Conservation (phyloP, 1,140 invertebrate species). For the Caenorhabditis elegans region DNA sequence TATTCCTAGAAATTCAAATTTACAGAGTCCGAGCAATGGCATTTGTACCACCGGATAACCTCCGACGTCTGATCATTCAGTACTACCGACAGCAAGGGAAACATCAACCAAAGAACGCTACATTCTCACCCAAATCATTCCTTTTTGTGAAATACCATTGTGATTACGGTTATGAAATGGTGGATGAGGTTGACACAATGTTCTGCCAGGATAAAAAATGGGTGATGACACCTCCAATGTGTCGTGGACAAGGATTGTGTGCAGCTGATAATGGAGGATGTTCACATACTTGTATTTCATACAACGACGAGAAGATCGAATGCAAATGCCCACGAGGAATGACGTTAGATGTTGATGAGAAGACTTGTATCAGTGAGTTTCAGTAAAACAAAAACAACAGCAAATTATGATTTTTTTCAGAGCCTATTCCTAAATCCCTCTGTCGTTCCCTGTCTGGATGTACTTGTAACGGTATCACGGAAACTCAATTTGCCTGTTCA, state of each 20-base stretch:
- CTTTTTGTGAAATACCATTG: conserved; percentile 65
- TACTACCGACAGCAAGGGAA: conserved; percentile 63
- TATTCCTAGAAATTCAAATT: conserved; percentile 7
- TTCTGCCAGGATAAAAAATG: conserved; percentile 62
- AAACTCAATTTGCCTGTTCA: conserved; percentile 58
- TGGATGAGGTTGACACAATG: conserved; percentile 65
- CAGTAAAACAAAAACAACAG: too few relatives aligned
- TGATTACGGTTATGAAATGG: conserved; percentile 63
- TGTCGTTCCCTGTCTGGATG: conserved; percentile 63
- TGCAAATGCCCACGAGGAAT: conserved; percentile 62
- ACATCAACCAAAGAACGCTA: conserved; percentile 58
- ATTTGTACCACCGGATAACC: conserved; percentile 64
- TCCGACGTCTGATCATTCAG: conserved; percentile 62
- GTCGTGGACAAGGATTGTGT: conserved; percentile 62
- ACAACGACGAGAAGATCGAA: conserved; percentile 58
- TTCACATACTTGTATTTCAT: conserved; percentile 64
- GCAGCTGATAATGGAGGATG: conserved; percentile 62
- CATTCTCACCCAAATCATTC: conserved; percentile 56
- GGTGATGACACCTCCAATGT: conserved; percentile 61
- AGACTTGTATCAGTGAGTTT: conserved; percentile 61
- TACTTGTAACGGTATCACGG: conserved; percentile 55
- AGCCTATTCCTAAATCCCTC: conserved; percentile 63
- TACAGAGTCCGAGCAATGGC: conserved; percentile 65
- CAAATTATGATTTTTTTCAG: conserved; percentile 52
- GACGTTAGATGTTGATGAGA: conserved; percentile 58